A percentile compares a stretch with the other conserved stretches of the same genome.
Evolutionary conservation across 1,140 invertebrate species (phyloP).

Genomic region (Neodiprion pinetum): DNA sequence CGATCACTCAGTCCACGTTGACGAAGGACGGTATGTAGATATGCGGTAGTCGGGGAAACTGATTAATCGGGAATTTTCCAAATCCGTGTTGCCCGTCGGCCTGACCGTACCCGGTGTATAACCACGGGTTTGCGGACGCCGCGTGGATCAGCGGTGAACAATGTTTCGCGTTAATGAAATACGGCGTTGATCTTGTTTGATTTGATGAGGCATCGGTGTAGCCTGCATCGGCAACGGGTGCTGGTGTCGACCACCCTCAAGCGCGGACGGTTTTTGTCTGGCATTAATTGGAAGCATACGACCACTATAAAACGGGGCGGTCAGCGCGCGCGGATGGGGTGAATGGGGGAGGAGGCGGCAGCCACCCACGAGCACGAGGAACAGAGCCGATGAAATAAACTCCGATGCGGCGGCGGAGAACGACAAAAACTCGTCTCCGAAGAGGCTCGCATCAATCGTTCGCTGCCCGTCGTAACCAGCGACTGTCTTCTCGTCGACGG

Average conservation of each 20-base stretch:
- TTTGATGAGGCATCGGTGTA: neutral
- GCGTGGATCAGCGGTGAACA: neutral
- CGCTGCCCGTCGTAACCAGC: conserved; percentile 16
- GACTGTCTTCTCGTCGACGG: conserved; percentile 4
- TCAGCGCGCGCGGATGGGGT: conserved; percentile 2
- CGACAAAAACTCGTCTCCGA: conserved; percentile 52
- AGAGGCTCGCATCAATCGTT: conserved; percentile 38
- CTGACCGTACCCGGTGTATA: neutral
- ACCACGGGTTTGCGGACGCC: neutral
- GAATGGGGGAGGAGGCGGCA: conserved; percentile 17
- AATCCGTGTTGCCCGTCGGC: neutral
- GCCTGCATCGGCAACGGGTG: neutral
- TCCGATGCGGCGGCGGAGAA: conserved; percentile 22
- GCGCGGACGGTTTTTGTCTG: conserved; percentile 42
- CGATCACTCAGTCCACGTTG: too few relatives aligned
- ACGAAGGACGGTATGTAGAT: too few relatives aligned
- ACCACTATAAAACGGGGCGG: conserved; percentile 42
- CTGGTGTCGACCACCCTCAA: conserved; percentile 51
- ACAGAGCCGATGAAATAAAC: conserved; percentile 42
- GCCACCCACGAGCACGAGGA: conserved; percentile 30
- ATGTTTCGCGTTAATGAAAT: conserved; percentile 7
- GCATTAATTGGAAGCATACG: conserved; percentile 47
- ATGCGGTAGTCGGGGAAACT: neutral
- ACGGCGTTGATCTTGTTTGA: conserved; percentile 4
- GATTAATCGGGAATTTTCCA: neutral